Base-by-base conservation (phyloP, 2,113 vertebrate genomes). In the Tachycineta bicolor region DNA sequence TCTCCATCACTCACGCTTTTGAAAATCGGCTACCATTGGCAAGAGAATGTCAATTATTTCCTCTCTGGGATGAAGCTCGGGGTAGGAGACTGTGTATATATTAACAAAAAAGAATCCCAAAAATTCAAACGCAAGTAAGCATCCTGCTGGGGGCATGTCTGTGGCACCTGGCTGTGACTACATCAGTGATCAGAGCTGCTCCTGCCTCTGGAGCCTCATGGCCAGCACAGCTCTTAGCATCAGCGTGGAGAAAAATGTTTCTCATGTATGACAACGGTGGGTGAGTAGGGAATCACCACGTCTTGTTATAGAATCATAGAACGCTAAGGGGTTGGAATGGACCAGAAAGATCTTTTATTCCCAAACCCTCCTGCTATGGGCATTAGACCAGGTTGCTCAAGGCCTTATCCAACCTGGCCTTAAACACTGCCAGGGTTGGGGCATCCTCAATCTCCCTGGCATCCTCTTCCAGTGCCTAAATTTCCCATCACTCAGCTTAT, bases 1-100 rank as follows among this genome's bases (percentile, higher is more conserved):
- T n/a, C 31, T 76, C 23, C 10, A 16, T 88, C 34, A 29, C 46
- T 90, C 10, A 5, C 8, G 9, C n/a, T 67, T 92, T 88, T 80
- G 68, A 83, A 93, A 58, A 67, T 28, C 0, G 0, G 8, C 46
- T 53, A 18, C 71, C 26, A 22, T 34, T 80, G 63, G n/a, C 63
- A 94, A 88, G 92, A 76, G 71, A 83, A 93, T 86, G 79, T 8
- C 71, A 74, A 86, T 93, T 80, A 93, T 94, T 94, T 97, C 75
- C 85, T 86, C n/a, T 73, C 31, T 85, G 50, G 28, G 44, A 53
- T 69, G 24, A 90, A 20, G 53, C 28, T 90, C 62, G 34, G 49
- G n/a, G 17, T 53, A 76, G 41, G 28, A 88, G 24, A 34, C 22
- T 50, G 2, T 39, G 22, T 20, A 10, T 60, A 21, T 52, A 68